A percentile compares a stretch with the other conserved stretches of the same genome.
phyloP scores from a whole-genome alignment of 2,797 vertebrate species.

The Meda fulgida region DNA sequence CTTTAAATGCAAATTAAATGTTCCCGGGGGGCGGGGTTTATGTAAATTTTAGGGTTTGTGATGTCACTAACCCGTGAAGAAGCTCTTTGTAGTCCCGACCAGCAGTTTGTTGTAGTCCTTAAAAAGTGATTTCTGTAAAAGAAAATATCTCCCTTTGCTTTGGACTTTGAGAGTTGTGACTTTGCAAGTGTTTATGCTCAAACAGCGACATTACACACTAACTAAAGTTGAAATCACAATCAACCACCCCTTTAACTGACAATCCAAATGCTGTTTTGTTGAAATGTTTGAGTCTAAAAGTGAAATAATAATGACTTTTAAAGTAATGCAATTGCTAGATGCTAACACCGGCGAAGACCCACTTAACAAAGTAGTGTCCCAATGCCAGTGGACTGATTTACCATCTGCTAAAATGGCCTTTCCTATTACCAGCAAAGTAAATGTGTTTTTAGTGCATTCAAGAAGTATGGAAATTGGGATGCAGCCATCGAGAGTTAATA shows the following conservation, averaged over 20 bases:
- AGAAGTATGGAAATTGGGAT: constrained; percentile 10
- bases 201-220: too few species aligned
- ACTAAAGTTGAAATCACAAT: too few species aligned
- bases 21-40: too few species aligned
- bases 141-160: too few species aligned
- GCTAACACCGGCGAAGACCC: background rate
- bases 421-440: constrained; percentile 8
- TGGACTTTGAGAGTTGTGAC: too few species aligned
- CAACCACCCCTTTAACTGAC: background rate
- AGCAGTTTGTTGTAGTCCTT: too few species aligned
- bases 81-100: too few species aligned
- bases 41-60: too few species aligned
- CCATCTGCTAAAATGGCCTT: constrained; percentile 14
- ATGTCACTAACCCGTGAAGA: too few species aligned
- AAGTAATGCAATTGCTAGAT: background rate
- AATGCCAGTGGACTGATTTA: background rate
- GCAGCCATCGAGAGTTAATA: constrained; percentile 6
- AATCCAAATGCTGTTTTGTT: background rate
- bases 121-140: too few species aligned
- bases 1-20: too few species aligned
- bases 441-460: constrained; percentile 15
- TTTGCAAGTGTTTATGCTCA: too few species aligned
- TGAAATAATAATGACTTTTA: background rate
- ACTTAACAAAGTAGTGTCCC: background rate
- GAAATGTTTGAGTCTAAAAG: background rate